phyloP scores from a whole-genome alignment of 2,888 invertebrate species.

The Noctua janthina region DNA sequence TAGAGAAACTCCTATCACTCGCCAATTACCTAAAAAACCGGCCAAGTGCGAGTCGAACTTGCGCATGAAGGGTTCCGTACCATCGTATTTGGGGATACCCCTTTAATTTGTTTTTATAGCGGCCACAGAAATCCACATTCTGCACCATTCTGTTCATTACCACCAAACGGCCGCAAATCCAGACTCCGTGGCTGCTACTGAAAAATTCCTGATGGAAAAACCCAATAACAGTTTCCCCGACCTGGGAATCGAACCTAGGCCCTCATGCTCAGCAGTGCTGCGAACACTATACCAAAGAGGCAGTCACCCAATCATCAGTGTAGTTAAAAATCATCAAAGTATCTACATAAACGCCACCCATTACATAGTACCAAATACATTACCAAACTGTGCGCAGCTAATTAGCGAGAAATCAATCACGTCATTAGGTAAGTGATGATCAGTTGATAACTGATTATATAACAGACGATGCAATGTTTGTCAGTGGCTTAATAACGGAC shows the following conservation, averaged over 20 bases:
- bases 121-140: too few relatives aligned
- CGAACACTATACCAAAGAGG: not conserved
- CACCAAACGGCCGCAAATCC: too few relatives aligned
- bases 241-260: not conserved
- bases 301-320: too few relatives aligned
- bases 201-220: too few relatives aligned
- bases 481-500: conserved; percentile 32
- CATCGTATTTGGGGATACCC: too few relatives aligned
- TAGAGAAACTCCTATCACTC: too few relatives aligned
- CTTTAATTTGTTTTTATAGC: too few relatives aligned
- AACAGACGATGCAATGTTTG: conserved; percentile 54
- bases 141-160: too few relatives aligned
- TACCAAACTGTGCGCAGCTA: conserved; percentile 23
- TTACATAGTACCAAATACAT: conserved; percentile 25
- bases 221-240: not conserved
- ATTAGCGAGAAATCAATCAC: conserved; percentile 46
- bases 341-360: conserved; percentile 5
- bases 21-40: too few relatives aligned
- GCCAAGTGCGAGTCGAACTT: too few relatives aligned
- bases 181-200: too few relatives aligned
- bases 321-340: not conserved
- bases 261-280: not conserved
- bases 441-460: conserved; percentile 46
- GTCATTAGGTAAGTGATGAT: conserved; percentile 53
- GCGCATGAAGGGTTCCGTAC: too few relatives aligned